Base-by-base conservation (phyloP, 2,797 vertebrate genomes). In the Pangasius krempfi region DNA sequence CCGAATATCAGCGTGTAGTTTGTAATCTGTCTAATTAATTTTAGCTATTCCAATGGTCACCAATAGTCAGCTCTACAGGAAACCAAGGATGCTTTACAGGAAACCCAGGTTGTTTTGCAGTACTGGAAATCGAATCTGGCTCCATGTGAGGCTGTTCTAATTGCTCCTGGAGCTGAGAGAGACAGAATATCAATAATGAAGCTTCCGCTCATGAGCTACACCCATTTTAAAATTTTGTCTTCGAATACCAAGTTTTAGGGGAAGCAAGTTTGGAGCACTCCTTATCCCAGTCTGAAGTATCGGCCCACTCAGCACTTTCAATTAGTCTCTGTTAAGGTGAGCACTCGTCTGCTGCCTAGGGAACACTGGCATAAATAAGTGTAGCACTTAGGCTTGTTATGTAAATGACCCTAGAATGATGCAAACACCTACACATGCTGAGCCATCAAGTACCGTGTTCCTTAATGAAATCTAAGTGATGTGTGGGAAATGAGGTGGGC, bases 161-260 rank as follows among this genome's bases (percentile, higher is more conserved):
- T 93, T 94, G 92, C 87, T 93, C 30, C 3, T 92, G 91, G 92
- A 93, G 91, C 91, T 93, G 75, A 56, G 9, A 50, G 47, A n/a
- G 22, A 85, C 86, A 88, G 90, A 91, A 86, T 5, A 22, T 64
- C 84, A 76, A 73, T 73, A 52, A 20, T 54, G 75, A 85, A 83
- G 88, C 66, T 25, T 66, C 14, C 80, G 68, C 14, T 30, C 54
- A 82, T 87, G 13, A 75, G 47, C 84, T 13, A 22, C 9, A n/a
- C 6, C 30, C 40, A 44, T 73, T 86, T 68, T 1, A 4, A 79
- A 14, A 5, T 50, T 18, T 70, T 25, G 12, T 30, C 1, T 81
- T n/a, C 27, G 27, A 54, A 60, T 76, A 68, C 60, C 14, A 84
- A 66, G 40, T 62, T 62, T 64, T 62, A 62, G 12, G 18, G 30